phyloP scores from a whole-genome alignment of 2,797 vertebrate genomes.

The Siniperca obscura region DNA sequence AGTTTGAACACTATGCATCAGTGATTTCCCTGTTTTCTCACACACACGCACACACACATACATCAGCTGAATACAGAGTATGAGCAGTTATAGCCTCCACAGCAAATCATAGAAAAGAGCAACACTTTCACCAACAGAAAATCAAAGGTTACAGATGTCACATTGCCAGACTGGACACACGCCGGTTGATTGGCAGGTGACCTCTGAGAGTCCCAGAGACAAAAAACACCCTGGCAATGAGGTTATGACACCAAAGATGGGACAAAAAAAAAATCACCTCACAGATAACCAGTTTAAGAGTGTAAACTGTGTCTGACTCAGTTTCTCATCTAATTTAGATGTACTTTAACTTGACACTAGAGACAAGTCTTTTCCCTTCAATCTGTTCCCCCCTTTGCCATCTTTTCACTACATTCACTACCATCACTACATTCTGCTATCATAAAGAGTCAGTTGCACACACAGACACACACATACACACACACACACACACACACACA shows the following conservation, averaged over 20 bases:
- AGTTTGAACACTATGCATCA: neutral
- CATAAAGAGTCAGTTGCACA: neutral
- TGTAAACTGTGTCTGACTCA: constrained; percentile 3
- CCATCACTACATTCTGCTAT: constrained; percentile 8
- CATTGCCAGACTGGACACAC: neutral
- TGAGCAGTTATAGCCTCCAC: neutral
- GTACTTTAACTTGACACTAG: neutral
- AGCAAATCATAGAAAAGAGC: constrained; percentile 11
- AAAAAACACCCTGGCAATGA: constrained; percentile 1
- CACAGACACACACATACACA: neutral
- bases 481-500: neutral
- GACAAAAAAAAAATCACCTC: neutral
- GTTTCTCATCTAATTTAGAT: constrained; percentile 23
- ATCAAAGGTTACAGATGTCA: constrained; percentile 32
- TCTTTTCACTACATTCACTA: neutral
- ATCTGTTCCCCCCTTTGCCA: neutral
- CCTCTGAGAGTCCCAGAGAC: constrained; percentile 7
- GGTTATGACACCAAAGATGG: constrained; percentile 9
- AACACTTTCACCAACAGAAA: constrained; percentile 9
- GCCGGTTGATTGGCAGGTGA: constrained; percentile 29
- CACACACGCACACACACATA: neutral
- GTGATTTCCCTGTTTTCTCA: neutral
- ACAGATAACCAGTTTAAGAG: constrained; percentile 5
- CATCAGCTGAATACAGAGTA: neutral
- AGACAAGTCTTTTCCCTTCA: constrained; percentile 4